Percentiles rank a stretch among this genome's conserved stretches.
Evolutionary conservation across 2,797 vertebrate species (phyloP).

Genomic region (Toxotes lorentzi): DNA sequence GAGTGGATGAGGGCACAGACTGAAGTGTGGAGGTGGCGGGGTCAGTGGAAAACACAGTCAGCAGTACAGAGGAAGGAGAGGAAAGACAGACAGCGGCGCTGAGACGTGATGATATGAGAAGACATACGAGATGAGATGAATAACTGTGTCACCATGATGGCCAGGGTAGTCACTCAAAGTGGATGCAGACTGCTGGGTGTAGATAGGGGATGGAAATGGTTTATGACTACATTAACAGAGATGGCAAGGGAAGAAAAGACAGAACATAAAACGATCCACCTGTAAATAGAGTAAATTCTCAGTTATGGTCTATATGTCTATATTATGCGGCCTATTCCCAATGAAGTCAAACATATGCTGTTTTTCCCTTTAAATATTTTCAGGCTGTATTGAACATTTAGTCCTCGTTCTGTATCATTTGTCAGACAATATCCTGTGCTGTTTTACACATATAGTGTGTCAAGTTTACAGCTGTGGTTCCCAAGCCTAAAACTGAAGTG

Average conservation of each 20-base stretch:
- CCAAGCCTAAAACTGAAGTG: background rate
- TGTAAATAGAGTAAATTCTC: background rate
- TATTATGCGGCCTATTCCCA: too few species aligned
- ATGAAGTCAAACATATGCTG: background rate
- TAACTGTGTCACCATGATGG: background rate
- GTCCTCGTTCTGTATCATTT: background rate
- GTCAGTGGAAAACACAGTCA: slow-evolving; percentile 30
- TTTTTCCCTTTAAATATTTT: background rate
- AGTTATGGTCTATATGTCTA: too few species aligned
- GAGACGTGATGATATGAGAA: slow-evolving; percentile 17
- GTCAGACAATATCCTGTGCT: background rate
- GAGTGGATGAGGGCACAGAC: slow-evolving; percentile 10
- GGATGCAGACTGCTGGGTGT: background rate
- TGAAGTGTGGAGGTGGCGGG: background rate
- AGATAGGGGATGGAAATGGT: background rate
- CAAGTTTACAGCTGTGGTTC: background rate
- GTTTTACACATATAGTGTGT: background rate
- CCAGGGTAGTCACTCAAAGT: slow-evolving; percentile 3
- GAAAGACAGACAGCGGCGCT: slow-evolving; percentile 30
- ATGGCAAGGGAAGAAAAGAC: too few species aligned
- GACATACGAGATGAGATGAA: slow-evolving; percentile 14
- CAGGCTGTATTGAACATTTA: background rate
- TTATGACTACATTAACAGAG: background rate
- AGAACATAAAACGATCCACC: too few species aligned
- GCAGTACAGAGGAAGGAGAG: background rate